These are phyloP conservation scores for Epirrhoe tristata DNA, from an alignment of 2,888 invertebrate genomes.

Conservation along the genomic window DNA sequence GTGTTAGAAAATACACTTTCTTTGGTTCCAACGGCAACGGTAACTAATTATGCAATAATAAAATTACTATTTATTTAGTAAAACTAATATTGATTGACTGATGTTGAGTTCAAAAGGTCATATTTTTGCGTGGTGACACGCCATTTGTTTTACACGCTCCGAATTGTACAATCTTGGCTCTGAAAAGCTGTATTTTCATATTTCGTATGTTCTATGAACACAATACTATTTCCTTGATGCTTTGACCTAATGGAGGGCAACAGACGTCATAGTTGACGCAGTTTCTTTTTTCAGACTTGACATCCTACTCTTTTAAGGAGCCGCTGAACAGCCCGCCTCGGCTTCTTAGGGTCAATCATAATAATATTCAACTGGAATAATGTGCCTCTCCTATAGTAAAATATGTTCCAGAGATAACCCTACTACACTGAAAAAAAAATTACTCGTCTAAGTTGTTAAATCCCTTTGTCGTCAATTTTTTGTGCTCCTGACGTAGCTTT, in stretches of 20 bases:
- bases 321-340: no score
- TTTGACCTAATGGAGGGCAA: slow-evolving; percentile 1
- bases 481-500: no score
- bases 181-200: neutral
- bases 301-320: no score
- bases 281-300: neutral
- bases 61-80: neutral
- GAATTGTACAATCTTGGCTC: neutral
- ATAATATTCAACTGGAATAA: no score
- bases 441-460: no score
- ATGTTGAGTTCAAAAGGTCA: neutral
- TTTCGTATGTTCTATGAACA: slow-evolving; percentile 1
- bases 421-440: no score
- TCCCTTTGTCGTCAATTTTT: no score
- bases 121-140: slow-evolving; percentile 30
- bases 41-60: slow-evolving; percentile 16
- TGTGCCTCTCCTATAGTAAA: no score
- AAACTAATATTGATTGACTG: neutral
- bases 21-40: slow-evolving; percentile 11
- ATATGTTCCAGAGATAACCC: no score
- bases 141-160: slow-evolving; percentile 6
- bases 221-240: slow-evolving; percentile 8
- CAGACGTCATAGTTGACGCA: neutral
- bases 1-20: slow-evolving; percentile 32
- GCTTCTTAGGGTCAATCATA: no score